These are phyloP conservation scores for Platycheirus rosarum DNA, from an alignment of 2,888 invertebrate genomes.

Conservation along the genomic window DNA sequence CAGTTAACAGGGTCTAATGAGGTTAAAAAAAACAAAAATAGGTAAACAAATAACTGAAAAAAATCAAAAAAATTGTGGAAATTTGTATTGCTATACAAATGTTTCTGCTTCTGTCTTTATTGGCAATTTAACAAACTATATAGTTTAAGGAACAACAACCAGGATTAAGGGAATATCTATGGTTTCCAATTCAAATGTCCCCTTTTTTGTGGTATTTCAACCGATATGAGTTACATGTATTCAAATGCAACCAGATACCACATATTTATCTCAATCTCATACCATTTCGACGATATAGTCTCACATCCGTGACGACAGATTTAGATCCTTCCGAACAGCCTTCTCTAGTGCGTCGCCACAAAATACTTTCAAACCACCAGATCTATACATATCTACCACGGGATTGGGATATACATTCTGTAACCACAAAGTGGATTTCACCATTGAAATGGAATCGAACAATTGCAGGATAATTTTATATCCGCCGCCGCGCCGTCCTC, in stretches of 20 bases:
- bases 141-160: too few relatives aligned
- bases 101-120: too few relatives aligned
- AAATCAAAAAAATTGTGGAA: too few relatives aligned
- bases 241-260: neutral
- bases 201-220: too few relatives aligned
- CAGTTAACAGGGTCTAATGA: too few relatives aligned
- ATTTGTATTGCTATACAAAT: too few relatives aligned
- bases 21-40: too few relatives aligned
- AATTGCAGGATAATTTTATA: slow-evolving; percentile 69
- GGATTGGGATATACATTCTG: slow-evolving; percentile 43
- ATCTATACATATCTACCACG: neutral
- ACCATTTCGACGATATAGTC: neutral
- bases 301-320: slow-evolving; percentile 16
- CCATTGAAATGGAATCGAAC: slow-evolving; percentile 66
- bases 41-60: too few relatives aligned
- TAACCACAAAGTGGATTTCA: slow-evolving; percentile 69
- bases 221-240: too few relatives aligned
- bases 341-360: neutral
- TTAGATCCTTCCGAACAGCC: slow-evolving; percentile 6
- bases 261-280: neutral
- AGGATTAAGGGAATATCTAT: too few relatives aligned
- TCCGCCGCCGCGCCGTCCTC: slow-evolving; percentile 20
- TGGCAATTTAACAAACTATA: too few relatives aligned
- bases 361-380: neutral
- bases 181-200: too few relatives aligned